Evolutionary conservation across 1,140 invertebrate genomes (phyloP).

Genomic region (Conopomorpha cramerella): DNA sequence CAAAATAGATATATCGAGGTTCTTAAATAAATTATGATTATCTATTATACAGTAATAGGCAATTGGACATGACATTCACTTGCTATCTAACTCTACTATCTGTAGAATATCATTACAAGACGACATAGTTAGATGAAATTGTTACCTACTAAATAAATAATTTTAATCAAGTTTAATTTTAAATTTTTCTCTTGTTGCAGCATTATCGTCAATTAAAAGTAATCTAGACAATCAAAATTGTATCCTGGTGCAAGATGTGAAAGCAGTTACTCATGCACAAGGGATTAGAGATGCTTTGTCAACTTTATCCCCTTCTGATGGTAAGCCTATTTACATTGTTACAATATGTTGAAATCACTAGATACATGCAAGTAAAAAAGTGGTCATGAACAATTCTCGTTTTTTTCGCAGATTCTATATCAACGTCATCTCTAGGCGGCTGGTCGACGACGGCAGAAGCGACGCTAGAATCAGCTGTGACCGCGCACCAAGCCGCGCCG

Average conservation of each 20-base stretch:
- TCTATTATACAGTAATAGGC: too few relatives aligned
- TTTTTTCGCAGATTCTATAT: conserved; percentile 56
- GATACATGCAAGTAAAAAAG: too few relatives aligned
- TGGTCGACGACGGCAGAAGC: conserved; percentile 55
- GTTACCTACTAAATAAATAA: background rate
- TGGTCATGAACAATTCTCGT: conserved; percentile 2
- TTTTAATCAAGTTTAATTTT: background rate
- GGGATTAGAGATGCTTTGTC: conserved; percentile 73
- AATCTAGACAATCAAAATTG: conserved; percentile 84
- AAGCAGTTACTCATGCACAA: conserved; percentile 82
- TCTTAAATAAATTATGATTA: too few relatives aligned
- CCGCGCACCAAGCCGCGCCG: conserved; percentile 67
- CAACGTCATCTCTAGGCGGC: conserved; percentile 49
- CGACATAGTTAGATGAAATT: too few relatives aligned
- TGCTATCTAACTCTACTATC: too few relatives aligned
- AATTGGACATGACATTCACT: too few relatives aligned
- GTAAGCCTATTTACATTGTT: conserved; percentile 41
- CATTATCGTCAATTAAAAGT: conserved; percentile 83
- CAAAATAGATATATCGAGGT: conserved; percentile 4
- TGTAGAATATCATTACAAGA: too few relatives aligned
- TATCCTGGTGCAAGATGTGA: conserved; percentile 87
- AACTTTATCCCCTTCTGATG: conserved; percentile 75
- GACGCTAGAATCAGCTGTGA: conserved; percentile 64
- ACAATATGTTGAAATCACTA: too few relatives aligned
- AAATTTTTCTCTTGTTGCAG: conserved; percentile 64